Evolutionary conservation across 2,888 invertebrate genomes (phyloP), one percentile per base, ranked within the genome.

Genomic region (Sisyra terminalis): DNA sequence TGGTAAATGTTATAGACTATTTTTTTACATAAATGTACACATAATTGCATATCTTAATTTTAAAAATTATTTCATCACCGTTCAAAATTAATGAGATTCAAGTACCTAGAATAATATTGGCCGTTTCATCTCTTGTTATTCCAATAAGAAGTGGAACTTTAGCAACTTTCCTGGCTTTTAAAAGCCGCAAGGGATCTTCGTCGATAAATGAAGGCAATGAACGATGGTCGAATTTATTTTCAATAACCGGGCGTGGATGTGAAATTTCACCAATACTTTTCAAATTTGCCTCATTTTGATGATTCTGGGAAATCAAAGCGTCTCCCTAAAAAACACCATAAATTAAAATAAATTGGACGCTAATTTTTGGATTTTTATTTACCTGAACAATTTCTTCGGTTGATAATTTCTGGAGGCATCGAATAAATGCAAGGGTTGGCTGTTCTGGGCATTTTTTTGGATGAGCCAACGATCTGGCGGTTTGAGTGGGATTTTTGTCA

Each of bases 61-160:
- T n/a, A n/a, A n/a, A n/a, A n/a, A n/a, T n/a, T n/a, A n/a, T n/a
- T n/a, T n/a, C n/a, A n/a, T n/a, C n/a, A n/a, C n/a, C n/a, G n/a
- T n/a, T n/a, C n/a, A n/a, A n/a, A n/a, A n/a, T n/a, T n/a, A n/a
- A n/a, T n/a, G n/a, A n/a, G n/a, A n/a, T n/a, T n/a, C n/a, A n/a
- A n/a, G n/a, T 63, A 66, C 77, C 75, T 50, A 65, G 64, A 9
- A 77, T 67, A 15, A 74, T 75, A 14, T 67, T 64, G 2, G 71
- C 69, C 0, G 82, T 82, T 61, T 85, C 84, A 36, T 82, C 77
- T 39, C 75, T 76, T 1, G 75, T 73, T 2, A 81, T 76, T 1
- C 85, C 85, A 0, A 78, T 82, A 9, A 85, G 62, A 46, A 85
- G 57, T 0, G 84, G 83, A 11, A 77, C 69, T 2, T 67, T 65